Evolutionary conservation across 2,113 vertebrate species (phyloP).

Genomic region (Colossoma macropomum): DNA sequence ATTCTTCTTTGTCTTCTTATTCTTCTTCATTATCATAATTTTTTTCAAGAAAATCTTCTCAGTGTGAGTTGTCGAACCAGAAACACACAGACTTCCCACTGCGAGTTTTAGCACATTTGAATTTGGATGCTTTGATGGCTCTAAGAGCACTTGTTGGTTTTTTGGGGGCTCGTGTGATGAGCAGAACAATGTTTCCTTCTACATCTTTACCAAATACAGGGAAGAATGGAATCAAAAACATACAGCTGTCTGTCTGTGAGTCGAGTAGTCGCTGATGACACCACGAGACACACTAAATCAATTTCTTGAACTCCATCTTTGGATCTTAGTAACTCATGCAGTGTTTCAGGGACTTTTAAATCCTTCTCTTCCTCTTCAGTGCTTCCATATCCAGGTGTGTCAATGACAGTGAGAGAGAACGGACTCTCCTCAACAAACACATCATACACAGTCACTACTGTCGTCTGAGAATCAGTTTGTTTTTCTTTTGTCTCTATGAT

Average conservation of each 20-base stretch:
- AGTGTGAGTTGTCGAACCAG: constrained; percentile 37
- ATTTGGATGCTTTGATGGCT: neutral
- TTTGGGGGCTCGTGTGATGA: neutral
- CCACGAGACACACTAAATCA: constrained; percentile 33
- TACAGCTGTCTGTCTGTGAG: neutral
- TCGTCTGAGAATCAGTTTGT: constrained; percentile 56
- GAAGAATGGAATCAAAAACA: constrained; percentile 27
- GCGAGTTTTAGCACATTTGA: neutral
- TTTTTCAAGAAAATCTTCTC: neutral
- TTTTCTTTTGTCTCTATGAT: too few relatives aligned
- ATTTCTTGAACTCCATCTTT: constrained; percentile 4
- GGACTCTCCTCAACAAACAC: too few relatives aligned
- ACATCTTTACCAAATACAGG: constrained; percentile 32
- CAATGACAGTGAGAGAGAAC: too few relatives aligned
- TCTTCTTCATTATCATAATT: neutral
- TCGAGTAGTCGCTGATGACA: neutral
- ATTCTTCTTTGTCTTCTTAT: too few relatives aligned
- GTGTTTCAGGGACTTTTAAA: constrained; percentile 7
- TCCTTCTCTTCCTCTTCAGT: constrained; percentile 20
- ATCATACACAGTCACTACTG: constrained; percentile 55
- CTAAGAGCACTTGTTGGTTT: neutral
- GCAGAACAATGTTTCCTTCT: constrained; percentile 22
- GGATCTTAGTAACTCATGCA: constrained; percentile 15
- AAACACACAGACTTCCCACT: constrained; percentile 5
- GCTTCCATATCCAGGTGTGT: too few relatives aligned